Conservation (phyloP, 2,113 vertebrate genomes). For the Caretta caretta region DNA sequence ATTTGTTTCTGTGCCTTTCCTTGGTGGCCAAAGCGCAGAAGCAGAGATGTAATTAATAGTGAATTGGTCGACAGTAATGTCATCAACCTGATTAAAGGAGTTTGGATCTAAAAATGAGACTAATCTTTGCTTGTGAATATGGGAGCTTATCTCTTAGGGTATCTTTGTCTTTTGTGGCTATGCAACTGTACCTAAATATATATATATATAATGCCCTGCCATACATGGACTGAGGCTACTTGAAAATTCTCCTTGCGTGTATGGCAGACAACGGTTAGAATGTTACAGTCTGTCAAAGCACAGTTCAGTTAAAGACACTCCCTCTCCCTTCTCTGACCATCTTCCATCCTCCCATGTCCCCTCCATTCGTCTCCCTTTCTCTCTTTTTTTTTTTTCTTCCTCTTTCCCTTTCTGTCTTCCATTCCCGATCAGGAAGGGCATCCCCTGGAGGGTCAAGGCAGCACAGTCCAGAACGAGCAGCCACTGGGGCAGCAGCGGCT, state of each 20-base stretch:
- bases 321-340: constrained; percentile 84
- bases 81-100: not conserved
- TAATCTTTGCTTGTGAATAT: not conserved
- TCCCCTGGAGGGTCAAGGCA: constrained; percentile 80
- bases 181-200: constrained; percentile 2
- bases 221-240: not conserved
- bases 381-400: constrained; percentile 60
- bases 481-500: constrained; percentile 82
- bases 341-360: constrained; percentile 79
- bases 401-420: constrained; percentile 76
- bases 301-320: constrained; percentile 80
- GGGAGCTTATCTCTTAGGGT: not conserved
- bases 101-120: not conserved
- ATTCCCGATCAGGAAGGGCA: constrained; percentile 83
- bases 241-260: constrained; percentile 60
- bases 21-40: constrained; percentile 2
- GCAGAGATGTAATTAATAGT: not conserved
- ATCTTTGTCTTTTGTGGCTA: constrained; percentile 10
- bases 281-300: constrained; percentile 53
- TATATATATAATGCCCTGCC: not conserved
- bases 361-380: constrained; percentile 78
- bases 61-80: not conserved
- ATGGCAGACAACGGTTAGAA: constrained; percentile 56
- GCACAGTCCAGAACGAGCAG: constrained; percentile 79
- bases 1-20: constrained; percentile 19